Evolutionary conservation across 2,113 vertebrate genomes (phyloP).

Genomic region (Hymenochirus boettgeri): DNA sequence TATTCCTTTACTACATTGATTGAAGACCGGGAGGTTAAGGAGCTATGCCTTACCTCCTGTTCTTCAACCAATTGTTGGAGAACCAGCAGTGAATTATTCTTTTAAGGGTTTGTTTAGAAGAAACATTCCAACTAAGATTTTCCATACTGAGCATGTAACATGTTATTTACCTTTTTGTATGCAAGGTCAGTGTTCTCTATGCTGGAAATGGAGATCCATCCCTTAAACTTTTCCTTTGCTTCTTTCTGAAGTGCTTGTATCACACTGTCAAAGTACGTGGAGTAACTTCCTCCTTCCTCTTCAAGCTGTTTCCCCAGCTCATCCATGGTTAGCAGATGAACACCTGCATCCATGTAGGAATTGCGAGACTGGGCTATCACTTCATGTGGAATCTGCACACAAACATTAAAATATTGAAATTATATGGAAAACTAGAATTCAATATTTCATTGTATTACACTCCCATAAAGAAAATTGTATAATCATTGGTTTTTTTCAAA

Average conservation of each 20-base stretch:
- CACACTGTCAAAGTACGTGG: constrained; percentile 74
- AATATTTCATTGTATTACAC: too few relatives aligned
- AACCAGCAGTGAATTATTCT: too few relatives aligned
- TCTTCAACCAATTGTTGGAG: too few relatives aligned
- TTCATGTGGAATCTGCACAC: constrained; percentile 81
- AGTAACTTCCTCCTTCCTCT: constrained; percentile 74
- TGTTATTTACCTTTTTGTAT: constrained; percentile 88
- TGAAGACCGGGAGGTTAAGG: too few relatives aligned
- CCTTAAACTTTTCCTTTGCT: constrained; percentile 88
- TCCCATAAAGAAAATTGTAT: too few relatives aligned
- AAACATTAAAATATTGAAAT: neutral
- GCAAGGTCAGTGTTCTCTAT: constrained; percentile 81
- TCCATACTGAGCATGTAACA: too few relatives aligned
- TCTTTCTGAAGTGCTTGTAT: constrained; percentile 86
- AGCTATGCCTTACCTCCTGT: too few relatives aligned
- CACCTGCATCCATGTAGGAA: constrained; percentile 84
- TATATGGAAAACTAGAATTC: neutral
- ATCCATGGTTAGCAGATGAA: constrained; percentile 76
- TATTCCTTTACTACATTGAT: too few relatives aligned
- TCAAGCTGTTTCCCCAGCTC: constrained; percentile 82
- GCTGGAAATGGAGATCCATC: constrained; percentile 84
- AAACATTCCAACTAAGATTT: too few relatives aligned
- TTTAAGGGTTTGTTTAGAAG: too few relatives aligned
- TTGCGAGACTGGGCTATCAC: constrained; percentile 86
- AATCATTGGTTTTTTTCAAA: too few relatives aligned